phyloP scores from a whole-genome alignment of 2,113 vertebrate genomes.

The Cercopithecus mona region DNA sequence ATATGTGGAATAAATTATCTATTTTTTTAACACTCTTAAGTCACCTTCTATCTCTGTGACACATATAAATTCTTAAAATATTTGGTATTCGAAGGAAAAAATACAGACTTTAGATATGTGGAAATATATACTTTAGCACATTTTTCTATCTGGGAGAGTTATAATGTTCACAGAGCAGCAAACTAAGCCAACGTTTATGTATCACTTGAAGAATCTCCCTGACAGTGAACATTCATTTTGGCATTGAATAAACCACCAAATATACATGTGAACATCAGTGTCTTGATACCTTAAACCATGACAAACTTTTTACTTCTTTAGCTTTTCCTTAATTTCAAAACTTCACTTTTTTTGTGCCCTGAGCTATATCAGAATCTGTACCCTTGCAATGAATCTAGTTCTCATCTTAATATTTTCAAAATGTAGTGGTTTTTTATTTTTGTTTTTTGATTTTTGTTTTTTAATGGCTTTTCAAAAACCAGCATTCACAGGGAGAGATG shows the following conservation, averaged over 20 bases:
- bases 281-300: conserved; percentile 57
- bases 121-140: conserved; percentile 31
- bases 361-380: not conserved
- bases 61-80: conserved; percentile 48
- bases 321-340: conserved; percentile 33
- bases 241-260: not conserved
- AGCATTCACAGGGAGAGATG: not conserved
- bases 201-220: conserved; percentile 16
- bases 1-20: conserved; percentile 46
- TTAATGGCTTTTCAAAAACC: not conserved
- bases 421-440: not conserved
- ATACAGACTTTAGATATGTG: not conserved
- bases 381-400: not conserved
- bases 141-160: conserved; percentile 41
- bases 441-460: not conserved
- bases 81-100: conserved; percentile 34
- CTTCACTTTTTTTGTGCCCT: not conserved
- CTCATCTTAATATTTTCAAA: not conserved
- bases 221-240: not conserved
- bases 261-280: not conserved
- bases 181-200: conserved; percentile 7
- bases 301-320: conserved; percentile 26
- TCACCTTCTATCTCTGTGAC: conserved; percentile 20
- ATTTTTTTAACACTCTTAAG: conserved; percentile 41
- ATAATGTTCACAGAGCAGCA: conserved; percentile 14